A percentile compares a stretch with the other conserved stretches of the same genome.
These are phyloP conservation scores for Cairina moschata DNA, from an alignment of 2,113 vertebrate genomes.

Conservation along the genomic window DNA sequence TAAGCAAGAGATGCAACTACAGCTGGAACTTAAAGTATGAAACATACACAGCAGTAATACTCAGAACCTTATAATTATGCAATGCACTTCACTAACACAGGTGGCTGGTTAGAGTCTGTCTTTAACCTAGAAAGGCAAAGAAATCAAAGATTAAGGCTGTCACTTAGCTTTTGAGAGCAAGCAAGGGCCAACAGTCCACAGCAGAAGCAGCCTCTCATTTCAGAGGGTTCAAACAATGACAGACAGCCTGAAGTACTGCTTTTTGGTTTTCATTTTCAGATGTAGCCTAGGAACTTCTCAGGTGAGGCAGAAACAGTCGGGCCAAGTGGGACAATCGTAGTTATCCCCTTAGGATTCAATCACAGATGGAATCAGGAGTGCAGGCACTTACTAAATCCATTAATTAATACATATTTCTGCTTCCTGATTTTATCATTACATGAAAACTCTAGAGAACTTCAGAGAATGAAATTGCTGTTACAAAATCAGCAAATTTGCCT, in stretches of 20 bases:
- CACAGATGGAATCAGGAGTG: background rate
- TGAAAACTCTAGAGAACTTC: background rate
- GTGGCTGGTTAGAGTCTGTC: background rate
- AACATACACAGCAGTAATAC: background rate
- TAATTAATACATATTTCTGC: background rate
- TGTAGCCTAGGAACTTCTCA: background rate
- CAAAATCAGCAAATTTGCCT: background rate
- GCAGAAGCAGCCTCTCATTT: background rate
- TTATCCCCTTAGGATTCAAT: background rate
- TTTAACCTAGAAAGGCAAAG: background rate
- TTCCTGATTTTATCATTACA: background rate
- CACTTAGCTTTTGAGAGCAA: background rate
- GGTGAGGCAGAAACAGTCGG: background rate
- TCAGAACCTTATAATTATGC: background rate
- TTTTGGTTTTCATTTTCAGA: background rate
- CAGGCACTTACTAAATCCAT: background rate
- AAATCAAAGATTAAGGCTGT: background rate
- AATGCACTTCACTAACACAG: background rate
- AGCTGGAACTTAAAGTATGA: constrained; percentile 9
- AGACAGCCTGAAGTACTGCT: background rate
- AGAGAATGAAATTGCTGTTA: background rate
- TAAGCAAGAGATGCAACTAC: background rate
- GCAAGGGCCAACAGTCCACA: background rate
- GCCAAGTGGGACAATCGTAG: background rate
- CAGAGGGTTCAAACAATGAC: background rate